Conservation (phyloP, 2,797 vertebrate species). For the Poecilia gillii region DNA sequence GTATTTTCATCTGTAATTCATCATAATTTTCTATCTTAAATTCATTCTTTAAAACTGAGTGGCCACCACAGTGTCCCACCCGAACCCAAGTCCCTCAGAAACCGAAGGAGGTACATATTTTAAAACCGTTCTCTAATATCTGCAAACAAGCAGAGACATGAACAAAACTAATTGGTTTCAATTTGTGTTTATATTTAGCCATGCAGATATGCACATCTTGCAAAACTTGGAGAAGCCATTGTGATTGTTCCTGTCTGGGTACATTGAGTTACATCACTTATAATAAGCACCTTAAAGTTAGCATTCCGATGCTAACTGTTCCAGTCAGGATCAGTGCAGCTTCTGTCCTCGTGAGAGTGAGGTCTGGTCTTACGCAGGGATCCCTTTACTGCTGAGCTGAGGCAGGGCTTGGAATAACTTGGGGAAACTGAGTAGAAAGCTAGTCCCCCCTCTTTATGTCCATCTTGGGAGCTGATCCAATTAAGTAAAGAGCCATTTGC, state of each 20-base stretch:
- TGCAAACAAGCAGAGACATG: slow-evolving; percentile 46
- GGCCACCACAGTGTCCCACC: not conserved
- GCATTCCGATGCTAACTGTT: slow-evolving; percentile 28
- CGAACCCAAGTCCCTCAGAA: slow-evolving; percentile 3
- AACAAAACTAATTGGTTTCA: slow-evolving; percentile 35
- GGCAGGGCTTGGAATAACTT: slow-evolving; percentile 87
- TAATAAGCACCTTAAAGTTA: slow-evolving; percentile 66
- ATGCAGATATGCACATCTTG: not conserved
- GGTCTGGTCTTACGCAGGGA: slow-evolving; percentile 38
- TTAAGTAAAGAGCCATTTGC: slow-evolving; percentile 96
- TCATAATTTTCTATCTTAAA: not conserved
- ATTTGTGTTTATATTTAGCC: slow-evolving; percentile 29
- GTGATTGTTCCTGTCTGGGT: slow-evolving; percentile 41
- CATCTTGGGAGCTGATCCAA: slow-evolving; percentile 96
- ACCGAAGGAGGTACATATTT: slow-evolving; percentile 62
- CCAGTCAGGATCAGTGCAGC: slow-evolving; percentile 36
- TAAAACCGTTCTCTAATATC: slow-evolving; percentile 55
- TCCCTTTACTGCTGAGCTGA: slow-evolving; percentile 84
- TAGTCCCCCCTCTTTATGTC: slow-evolving; percentile 87
- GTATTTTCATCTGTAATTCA: not conserved
- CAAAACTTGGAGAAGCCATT: slow-evolving; percentile 20
- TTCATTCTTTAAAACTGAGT: not conserved
- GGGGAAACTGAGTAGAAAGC: slow-evolving; percentile 41
- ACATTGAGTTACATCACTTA: slow-evolving; percentile 60
- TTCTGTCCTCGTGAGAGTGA: slow-evolving; percentile 44